A percentile compares a stretch with the other conserved stretches of the same genome.
phyloP scores from a whole-genome alignment of 2,888 invertebrate species.

The Plebejus melissa region DNA sequence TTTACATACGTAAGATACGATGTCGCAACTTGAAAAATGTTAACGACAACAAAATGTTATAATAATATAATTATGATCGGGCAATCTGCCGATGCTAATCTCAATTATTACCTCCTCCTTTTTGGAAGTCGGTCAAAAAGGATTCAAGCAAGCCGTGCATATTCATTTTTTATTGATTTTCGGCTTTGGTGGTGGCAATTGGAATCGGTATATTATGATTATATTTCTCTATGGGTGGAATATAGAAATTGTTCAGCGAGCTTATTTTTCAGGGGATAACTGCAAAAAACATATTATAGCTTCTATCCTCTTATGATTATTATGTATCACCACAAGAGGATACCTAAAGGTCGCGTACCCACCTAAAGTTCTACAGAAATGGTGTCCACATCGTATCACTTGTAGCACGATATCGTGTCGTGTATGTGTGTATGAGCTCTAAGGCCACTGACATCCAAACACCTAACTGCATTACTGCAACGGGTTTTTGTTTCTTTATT shows the following conservation, averaged over 20 bases:
- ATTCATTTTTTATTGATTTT: too few relatives aligned
- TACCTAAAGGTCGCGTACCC: not conserved
- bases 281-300: too few relatives aligned
- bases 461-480: constrained; percentile 29
- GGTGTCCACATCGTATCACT: not conserved
- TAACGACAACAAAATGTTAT: not conserved
- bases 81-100: not conserved
- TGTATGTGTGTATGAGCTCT: not conserved
- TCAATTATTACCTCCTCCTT: too few relatives aligned
- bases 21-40: not conserved
- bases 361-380: not conserved
- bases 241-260: too few relatives aligned
- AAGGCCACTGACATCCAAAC: constrained; percentile 36
- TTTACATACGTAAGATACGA: not conserved
- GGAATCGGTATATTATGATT: too few relatives aligned
- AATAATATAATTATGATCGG: not conserved
- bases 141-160: too few relatives aligned
- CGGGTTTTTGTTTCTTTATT: constrained; percentile 16
- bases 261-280: too few relatives aligned
- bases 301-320: not conserved
- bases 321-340: not conserved
- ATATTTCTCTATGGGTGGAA: too few relatives aligned
- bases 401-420: not conserved
- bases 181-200: too few relatives aligned
- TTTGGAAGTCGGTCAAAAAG: too few relatives aligned